These are phyloP conservation scores for Aleiodes testaceus DNA, from an alignment of 2,888 invertebrate species.

Conservation along the genomic window DNA sequence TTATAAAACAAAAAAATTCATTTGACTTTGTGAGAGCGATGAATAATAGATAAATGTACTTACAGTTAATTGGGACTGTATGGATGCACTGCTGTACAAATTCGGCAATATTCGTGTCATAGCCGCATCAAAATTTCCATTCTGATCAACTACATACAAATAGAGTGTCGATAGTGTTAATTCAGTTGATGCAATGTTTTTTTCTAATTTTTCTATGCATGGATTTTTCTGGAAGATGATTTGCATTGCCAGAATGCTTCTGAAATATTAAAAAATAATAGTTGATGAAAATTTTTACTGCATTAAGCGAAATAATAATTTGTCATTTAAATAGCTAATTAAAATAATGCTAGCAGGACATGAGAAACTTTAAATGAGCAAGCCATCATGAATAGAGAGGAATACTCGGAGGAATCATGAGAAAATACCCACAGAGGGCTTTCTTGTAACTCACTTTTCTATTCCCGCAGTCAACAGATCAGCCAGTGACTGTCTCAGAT, in stretches of 20 bases:
- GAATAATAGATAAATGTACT: conserved; percentile 49
- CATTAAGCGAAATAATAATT: not conserved
- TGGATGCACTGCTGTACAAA: conserved; percentile 58
- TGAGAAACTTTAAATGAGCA: not conserved
- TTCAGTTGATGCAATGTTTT: conserved; percentile 49
- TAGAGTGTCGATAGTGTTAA: conserved; percentile 57
- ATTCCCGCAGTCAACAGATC: conserved; percentile 55
- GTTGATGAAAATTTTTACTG: not conserved
- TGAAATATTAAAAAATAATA: conserved; percentile 51
- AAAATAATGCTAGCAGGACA: not conserved
- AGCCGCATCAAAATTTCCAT: conserved; percentile 61
- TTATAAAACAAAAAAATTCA: too few species aligned
- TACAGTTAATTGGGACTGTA: conserved; percentile 63
- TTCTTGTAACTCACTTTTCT: conserved; percentile 57
- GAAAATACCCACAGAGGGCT: conserved; percentile 38
- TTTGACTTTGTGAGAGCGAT: too few species aligned
- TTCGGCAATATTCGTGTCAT: conserved; percentile 66
- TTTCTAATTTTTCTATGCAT: conserved; percentile 55
- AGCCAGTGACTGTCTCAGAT: conserved; percentile 58
- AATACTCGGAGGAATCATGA: too few species aligned
- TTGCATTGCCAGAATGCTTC: conserved; percentile 59
- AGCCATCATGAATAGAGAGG: conserved; percentile 5
- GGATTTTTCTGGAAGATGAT: conserved; percentile 63
- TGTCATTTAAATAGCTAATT: conserved; percentile 2
- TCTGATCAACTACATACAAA: conserved; percentile 65